Base-by-base conservation (phyloP, 1,140 invertebrate genomes). In the Drosophila ogumai region DNA sequence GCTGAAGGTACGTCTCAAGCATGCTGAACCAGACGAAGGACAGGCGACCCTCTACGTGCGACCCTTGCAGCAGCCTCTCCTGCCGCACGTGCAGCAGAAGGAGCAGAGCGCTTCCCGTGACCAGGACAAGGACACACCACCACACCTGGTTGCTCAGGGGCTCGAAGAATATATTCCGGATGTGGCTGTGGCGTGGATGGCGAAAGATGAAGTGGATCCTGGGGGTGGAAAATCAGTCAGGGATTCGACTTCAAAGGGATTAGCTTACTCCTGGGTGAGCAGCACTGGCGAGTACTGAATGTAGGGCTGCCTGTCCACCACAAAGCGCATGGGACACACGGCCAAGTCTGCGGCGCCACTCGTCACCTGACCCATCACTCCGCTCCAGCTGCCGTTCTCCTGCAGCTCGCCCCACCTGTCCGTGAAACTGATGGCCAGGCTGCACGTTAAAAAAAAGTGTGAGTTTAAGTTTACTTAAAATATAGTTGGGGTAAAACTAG, bases 161-260 rank as follows among this genome's bases (percentile, higher is more conserved):
- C 71, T 93, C 91, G 13, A 94, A 79, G 67, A 94, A 94, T 36
- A 93, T 93, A 84, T 94, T 94, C 66, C 91, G 71, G 93, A 82
- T 55, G 63, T 65, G 73, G 31, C 44, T 79, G 56, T 92, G 94
- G 38, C 93, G 94, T n/a, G 94, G 94, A 86, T 94, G 94, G 17
- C 94, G 93, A 59, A 94, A 94, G n/a, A 94, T 84, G 59, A 94
- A 93, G 61, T 93, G 77, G 13, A 91, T 59, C 36, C 91, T 91
- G 73, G 3, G 43, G 56, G 34, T 13, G 3, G 34, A 28, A 10
- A 41, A 8, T n/a, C 41, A 17, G 19, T 32, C 6, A 15, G 31
- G 19, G 25, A 49, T 15, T 46, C 7, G 9, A 22, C 3, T 28
- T n/a, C 31, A 8, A 10, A 31, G 69, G 41, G 46, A 40, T 54